Conservation (phyloP, 1,140 invertebrate genomes). For the Lepeophtheirus salmonis region DNA sequence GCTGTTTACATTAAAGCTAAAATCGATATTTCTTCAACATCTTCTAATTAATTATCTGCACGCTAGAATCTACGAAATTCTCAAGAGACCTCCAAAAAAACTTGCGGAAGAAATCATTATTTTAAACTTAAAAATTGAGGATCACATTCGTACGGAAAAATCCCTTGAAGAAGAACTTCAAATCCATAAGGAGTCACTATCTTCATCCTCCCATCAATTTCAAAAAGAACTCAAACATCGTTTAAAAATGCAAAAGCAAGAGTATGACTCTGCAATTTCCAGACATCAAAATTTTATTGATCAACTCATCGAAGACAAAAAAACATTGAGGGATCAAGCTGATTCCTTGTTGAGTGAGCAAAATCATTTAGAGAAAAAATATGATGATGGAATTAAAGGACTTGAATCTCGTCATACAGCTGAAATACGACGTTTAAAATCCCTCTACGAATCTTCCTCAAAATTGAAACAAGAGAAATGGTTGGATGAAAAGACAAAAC, state of each 20-base stretch:
- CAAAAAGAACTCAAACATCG: constrained; percentile 8
- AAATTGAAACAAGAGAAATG: constrained; percentile 11
- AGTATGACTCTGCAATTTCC: background rate
- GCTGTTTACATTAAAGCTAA: too few species aligned
- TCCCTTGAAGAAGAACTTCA: background rate
- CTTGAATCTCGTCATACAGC: background rate
- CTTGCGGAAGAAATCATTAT: constrained; percentile 1
- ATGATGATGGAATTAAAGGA: background rate
- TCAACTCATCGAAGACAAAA: constrained; percentile 8
- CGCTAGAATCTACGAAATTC: background rate
- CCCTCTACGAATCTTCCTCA: background rate
- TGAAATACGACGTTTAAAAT: background rate
- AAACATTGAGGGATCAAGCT: background rate
- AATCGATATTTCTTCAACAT: too few species aligned
- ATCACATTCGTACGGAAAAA: background rate
- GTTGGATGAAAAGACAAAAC: constrained; percentile 9
- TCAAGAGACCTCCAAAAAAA: background rate
- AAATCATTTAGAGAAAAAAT: background rate
- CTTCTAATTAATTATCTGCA: too few species aligned
- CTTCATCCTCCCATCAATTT: background rate
- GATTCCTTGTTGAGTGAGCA: background rate
- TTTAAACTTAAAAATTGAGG: background rate
- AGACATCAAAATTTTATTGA: constrained; percentile 8
- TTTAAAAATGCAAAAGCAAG: background rate
- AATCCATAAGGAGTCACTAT: background rate